Evolutionary conservation across 2,888 invertebrate species (phyloP).

Genomic region (Ormia ochracea): DNA sequence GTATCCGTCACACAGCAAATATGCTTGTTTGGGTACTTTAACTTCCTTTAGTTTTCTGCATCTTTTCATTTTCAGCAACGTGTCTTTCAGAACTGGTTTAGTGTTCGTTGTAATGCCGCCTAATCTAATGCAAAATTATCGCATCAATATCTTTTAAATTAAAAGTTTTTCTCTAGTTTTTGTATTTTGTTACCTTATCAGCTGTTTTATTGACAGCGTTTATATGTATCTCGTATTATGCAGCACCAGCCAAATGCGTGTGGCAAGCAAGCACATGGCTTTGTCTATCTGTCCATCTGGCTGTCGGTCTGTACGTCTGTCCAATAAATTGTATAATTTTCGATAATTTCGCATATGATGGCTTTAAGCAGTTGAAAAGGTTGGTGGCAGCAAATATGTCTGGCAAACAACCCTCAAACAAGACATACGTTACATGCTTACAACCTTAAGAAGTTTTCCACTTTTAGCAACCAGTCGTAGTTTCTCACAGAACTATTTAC

Average conservation of each 20-base stretch:
- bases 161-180: neutral
- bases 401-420: slow-evolving; percentile 16
- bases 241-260: slow-evolving; percentile 24
- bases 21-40: neutral
- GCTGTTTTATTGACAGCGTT: too few relatives aligned
- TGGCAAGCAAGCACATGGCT: slow-evolving; percentile 35
- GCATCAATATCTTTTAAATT: slow-evolving; percentile 39
- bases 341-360: slow-evolving; percentile 44
- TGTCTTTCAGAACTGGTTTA: neutral
- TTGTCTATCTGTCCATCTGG: neutral
- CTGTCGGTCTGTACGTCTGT: neutral
- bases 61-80: neutral
- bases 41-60: neutral
- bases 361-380: neutral
- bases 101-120: slow-evolving; percentile 45
- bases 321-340: slow-evolving; percentile 10
- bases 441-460: neutral
- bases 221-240: too few relatives aligned
- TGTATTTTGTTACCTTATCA: neutral
- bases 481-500: neutral
- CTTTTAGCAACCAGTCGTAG: slow-evolving; percentile 29
- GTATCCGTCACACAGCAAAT: neutral
- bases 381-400: neutral
- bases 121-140: slow-evolving; percentile 51
- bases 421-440: slow-evolving; percentile 1